These are phyloP conservation scores for Zosterops japonicus DNA, from an alignment of 2,113 vertebrate species.

Conservation along the genomic window DNA sequence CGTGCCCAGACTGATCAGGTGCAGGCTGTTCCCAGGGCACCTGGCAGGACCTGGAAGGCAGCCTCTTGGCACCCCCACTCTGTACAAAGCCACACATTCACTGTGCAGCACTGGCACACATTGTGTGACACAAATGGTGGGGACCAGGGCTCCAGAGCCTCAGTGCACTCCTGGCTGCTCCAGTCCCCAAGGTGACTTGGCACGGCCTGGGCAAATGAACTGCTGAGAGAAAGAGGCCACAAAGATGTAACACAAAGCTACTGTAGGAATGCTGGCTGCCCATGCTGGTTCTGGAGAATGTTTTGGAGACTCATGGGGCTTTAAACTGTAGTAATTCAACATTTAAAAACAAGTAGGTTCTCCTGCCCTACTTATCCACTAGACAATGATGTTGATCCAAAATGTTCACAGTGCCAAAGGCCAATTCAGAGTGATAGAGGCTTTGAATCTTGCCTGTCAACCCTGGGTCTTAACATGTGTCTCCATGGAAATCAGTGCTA, in stretches of 20 bases:
- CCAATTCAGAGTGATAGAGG: neutral
- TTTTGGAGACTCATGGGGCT: neutral
- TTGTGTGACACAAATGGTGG: accelerated
- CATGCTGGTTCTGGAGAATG: neutral
- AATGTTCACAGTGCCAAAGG: neutral
- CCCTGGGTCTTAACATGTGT: neutral
- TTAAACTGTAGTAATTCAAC: neutral
- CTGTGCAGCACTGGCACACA: accelerated
- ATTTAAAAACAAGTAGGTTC: neutral
- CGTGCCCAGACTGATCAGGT: neutral
- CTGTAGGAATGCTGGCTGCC: neutral
- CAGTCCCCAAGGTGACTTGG: neutral
- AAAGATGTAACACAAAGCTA: neutral
- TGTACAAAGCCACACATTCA: accelerated
- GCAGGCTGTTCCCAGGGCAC: neutral
- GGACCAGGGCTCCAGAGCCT: neutral
- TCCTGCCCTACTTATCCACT: neutral
- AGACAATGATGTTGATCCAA: neutral
- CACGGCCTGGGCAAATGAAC: neutral
- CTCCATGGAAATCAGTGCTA: neutral
- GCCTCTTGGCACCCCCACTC: too few species aligned
- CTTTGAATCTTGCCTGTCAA: neutral
- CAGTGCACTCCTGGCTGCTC: accelerated
- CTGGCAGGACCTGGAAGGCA: neutral
- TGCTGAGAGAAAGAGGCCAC: neutral